Base-by-base conservation (phyloP, 2,888 invertebrate species). In the Anoncus sp. region DNA sequence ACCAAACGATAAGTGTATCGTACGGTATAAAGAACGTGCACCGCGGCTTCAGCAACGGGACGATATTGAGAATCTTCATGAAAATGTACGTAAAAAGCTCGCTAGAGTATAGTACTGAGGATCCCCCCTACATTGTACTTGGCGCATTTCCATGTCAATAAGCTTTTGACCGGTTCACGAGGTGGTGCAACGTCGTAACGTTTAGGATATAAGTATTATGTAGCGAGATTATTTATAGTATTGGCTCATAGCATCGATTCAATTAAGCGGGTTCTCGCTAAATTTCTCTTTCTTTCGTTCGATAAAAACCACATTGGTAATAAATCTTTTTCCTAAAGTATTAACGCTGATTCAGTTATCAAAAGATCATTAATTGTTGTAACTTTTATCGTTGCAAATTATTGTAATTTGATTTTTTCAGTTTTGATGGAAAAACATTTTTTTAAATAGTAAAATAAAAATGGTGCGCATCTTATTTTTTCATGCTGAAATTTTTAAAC, bases 81-180 rank as follows among this genome's bases (percentile, higher is more conserved):
- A 53, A 53, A 69, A 71, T 53, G n/a, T 40, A 27, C 20, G 53
- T 62, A 47, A 45, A 69, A 63, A 14, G 45, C 35, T 24, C 24
- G n/a, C 40, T 27, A 10, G 16, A 49, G 35, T n/a, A 18, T 18
- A 4, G 38, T 59, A 12, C 14, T 7, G 22, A 22, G 16, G 10
- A n/a, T 22, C 59, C n/a, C 14, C 22, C 12, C n/a, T 18, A 62
- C 20, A 71, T 60, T 20, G 31, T 57, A 59, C 53, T 69, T 69
- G 47, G 49, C 69, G 49, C 14, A 69, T 69, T 69, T 69, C 59
- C 69, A 69, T 59, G n/a, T 14, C 20, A 45, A 55, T 45, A 45
- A 57, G 55, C 55, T 40, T 38, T 20, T 9, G 59, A 55, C 35
- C 18, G 20, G 20, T 40, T 24, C 10, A 22, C 22, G 1, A 20